These are phyloP conservation scores for Sylvietta virens DNA, from an alignment of 2,113 vertebrate genomes.

Conservation along the genomic window DNA sequence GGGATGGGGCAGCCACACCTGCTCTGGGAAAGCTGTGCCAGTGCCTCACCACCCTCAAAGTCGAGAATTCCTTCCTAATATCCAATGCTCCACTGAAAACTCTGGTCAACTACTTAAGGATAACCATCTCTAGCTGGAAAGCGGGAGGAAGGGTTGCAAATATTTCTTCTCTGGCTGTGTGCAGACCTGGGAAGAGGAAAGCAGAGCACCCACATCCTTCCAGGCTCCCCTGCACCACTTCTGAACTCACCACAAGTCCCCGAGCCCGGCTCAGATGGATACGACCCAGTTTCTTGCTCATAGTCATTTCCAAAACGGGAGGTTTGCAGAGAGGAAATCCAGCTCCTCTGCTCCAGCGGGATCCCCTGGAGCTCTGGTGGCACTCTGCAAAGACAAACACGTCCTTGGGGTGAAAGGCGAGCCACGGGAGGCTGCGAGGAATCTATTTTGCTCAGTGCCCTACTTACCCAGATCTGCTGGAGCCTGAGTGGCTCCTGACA, in stretches of 20 bases:
- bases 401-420: background rate
- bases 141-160: background rate
- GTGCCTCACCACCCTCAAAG: background rate
- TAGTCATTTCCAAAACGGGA: background rate
- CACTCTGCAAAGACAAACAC: background rate
- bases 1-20: background rate
- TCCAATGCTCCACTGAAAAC: background rate
- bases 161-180: background rate
- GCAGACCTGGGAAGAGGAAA: background rate
- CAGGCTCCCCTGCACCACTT: background rate
- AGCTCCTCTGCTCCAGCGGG: background rate
- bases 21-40: background rate
- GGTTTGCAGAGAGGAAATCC: background rate
- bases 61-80: background rate
- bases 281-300: background rate
- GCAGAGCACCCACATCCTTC: background rate
- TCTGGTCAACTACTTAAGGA: background rate
- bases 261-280: background rate
- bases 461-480: conserved; percentile 38
- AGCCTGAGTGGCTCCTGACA: background rate
- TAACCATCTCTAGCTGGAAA: background rate
- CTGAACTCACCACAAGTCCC: background rate
- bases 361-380: background rate
- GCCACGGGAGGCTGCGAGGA: background rate
- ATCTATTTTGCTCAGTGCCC: background rate